A percentile compares a stretch with the other conserved stretches of the same genome.
Conservation (phyloP, 2,888 invertebrate genomes). For the Strigamia transsilvanica region DNA sequence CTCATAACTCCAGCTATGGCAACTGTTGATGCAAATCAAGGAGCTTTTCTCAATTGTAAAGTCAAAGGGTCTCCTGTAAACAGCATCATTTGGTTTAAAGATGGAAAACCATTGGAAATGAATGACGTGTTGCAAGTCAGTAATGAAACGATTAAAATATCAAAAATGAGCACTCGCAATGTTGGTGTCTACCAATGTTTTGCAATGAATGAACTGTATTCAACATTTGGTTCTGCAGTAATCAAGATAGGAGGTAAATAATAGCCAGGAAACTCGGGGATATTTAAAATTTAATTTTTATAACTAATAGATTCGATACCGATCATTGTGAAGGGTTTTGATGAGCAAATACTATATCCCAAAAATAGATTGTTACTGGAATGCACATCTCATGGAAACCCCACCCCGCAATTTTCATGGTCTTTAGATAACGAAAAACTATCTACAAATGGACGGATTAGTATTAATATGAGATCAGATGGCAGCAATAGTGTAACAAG, state of each 20-base stretch:
- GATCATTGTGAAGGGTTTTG: not conserved
- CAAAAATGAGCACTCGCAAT: not conserved
- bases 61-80: slow-evolving; percentile 2
- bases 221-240: slow-evolving; percentile 20
- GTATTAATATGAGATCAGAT: not conserved
- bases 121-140: not conserved
- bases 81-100: slow-evolving; percentile 48
- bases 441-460: not conserved
- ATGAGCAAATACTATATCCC: slow-evolving; percentile 5
- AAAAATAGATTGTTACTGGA: not conserved
- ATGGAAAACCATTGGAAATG: not conserved
- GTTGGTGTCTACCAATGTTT: slow-evolving; percentile 50
- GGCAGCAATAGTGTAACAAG: not conserved
- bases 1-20: not conserved
- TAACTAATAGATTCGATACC: slow-evolving; percentile 4
- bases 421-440: not conserved
- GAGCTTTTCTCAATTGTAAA: not conserved
- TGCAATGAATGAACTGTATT: slow-evolving; percentile 17
- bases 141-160: slow-evolving; percentile 44
- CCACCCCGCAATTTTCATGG: not conserved
- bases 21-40: slow-evolving; percentile 19
- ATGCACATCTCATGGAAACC: not conserved
- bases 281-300: not conserved
- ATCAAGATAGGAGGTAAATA: slow-evolving; percentile 33
- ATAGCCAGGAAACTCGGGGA: not conserved